These are phyloP conservation scores for Melipona quadrifasciata DNA, from an alignment of 1,140 invertebrate species.

Conservation along the genomic window DNA sequence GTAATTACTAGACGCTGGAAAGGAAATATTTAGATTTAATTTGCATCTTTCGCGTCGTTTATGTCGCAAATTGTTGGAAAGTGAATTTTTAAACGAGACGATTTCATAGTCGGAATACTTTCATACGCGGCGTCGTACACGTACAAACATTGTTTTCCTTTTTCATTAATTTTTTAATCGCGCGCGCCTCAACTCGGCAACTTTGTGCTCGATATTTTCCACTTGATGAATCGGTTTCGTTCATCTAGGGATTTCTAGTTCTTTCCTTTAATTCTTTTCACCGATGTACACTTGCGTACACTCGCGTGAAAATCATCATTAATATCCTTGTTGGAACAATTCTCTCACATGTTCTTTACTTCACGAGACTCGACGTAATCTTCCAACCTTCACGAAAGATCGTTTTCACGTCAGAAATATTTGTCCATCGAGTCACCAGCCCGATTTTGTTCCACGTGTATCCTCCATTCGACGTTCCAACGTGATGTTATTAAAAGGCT, in stretches of 20 bases:
- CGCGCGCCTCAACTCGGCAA: neutral
- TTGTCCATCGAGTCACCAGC: neutral
- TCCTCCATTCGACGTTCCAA: neutral
- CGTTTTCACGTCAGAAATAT: neutral
- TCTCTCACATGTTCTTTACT: too few species aligned
- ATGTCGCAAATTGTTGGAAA: neutral
- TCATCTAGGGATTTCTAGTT: neutral
- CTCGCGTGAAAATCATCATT: too few species aligned
- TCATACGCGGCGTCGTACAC: too few species aligned
- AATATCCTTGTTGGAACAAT: too few species aligned
- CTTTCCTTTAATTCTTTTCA: too few species aligned
- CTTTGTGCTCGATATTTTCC: neutral
- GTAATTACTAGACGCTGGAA: conserved; percentile 4
- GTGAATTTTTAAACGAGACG: neutral
- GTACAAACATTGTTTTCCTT: too few species aligned
- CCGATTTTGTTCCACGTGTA: conserved; percentile 17
- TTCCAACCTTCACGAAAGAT: neutral
- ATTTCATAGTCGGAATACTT: too few species aligned
- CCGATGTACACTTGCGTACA: too few species aligned
- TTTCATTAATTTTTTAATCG: neutral
- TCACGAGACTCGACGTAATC: neutral
- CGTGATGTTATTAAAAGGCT: neutral
- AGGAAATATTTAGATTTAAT: conserved; percentile 30
- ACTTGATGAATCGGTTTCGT: neutral
- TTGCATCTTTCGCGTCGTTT: neutral